phyloP scores from a whole-genome alignment of 2,113 vertebrate species.

The Leucosticte australis region DNA sequence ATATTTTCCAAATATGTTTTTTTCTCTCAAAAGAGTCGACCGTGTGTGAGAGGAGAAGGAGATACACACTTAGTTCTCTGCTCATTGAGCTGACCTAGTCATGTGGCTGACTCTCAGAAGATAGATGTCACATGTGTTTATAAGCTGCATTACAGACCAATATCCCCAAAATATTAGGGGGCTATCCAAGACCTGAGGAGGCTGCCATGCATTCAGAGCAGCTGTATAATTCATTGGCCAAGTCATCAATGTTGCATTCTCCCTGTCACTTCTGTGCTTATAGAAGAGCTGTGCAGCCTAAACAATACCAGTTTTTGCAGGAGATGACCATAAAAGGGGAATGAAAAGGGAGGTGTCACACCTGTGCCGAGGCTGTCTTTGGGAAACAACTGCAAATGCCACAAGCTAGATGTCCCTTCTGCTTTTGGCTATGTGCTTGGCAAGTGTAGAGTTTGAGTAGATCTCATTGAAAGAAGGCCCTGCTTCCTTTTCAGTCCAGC shows the following conservation, averaged over 20 bases:
- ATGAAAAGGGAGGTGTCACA: background rate
- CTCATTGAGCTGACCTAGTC: background rate
- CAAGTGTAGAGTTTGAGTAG: background rate
- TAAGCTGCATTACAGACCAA: background rate
- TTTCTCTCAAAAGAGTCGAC: background rate
- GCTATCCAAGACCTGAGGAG: background rate
- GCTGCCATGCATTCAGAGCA: background rate
- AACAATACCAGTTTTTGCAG: background rate
- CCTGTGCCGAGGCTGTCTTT: background rate
- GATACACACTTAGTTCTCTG: background rate
- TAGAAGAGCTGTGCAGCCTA: background rate
- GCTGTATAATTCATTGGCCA: background rate
- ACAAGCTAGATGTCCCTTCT: background rate
- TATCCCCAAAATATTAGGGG: background rate
- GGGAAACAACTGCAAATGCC: background rate
- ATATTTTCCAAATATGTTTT: background rate
- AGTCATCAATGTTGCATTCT: background rate
- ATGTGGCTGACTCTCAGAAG: background rate
- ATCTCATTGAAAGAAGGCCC: background rate
- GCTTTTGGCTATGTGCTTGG: background rate
- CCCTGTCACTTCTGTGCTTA: background rate
- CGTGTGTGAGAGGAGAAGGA: background rate
- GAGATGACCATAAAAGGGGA: background rate
- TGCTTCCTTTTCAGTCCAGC: background rate
- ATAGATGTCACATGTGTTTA: background rate